Percentiles rank a stretch among this genome's conserved stretches.
Evolutionary conservation across 2,797 vertebrate species (phyloP).

Genomic region (Parauchenoglanis punctatus): DNA sequence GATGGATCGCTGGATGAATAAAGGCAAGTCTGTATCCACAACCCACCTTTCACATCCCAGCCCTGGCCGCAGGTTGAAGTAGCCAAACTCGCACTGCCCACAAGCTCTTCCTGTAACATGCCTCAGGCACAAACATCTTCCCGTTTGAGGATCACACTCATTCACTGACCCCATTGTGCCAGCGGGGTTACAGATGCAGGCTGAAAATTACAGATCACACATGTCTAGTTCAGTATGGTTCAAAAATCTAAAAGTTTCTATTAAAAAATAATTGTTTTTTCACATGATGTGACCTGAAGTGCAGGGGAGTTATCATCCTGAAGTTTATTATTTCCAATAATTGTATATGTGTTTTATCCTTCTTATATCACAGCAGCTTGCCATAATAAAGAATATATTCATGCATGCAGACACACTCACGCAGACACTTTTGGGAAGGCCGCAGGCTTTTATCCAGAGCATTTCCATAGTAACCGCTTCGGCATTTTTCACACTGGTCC

Average conservation of each 20-base stretch:
- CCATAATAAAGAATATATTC: not conserved
- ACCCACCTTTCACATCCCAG: slow-evolving; percentile 84
- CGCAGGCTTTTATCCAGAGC: slow-evolving; percentile 67
- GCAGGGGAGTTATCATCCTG: not conserved
- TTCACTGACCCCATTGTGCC: slow-evolving; percentile 72
- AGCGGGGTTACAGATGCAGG: slow-evolving; percentile 76
- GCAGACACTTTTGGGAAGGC: slow-evolving; percentile 72
- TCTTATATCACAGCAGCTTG: not conserved
- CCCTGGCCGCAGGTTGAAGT: slow-evolving; percentile 77
- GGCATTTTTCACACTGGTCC: slow-evolving; percentile 80
- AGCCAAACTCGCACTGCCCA: slow-evolving; percentile 78
- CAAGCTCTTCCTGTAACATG: slow-evolving; percentile 84
- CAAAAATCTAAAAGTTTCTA: not conserved
- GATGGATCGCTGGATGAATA: not conserved
- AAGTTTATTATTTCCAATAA: not conserved
- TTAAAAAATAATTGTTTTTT: not conserved
- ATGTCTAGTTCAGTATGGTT: not conserved
- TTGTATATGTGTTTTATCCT: too few species aligned
- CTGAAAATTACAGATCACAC: slow-evolving; percentile 64
- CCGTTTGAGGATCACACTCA: slow-evolving; percentile 78
- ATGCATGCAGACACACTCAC: slow-evolving; percentile 73
- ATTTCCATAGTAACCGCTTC: slow-evolving; percentile 79
- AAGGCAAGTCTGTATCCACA: not conserved
- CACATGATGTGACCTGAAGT: not conserved
- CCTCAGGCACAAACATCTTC: slow-evolving; percentile 83